Evolutionary conservation across 2,113 vertebrate genomes (phyloP).

Genomic region (Brachyhypopomus gauderio): DNA sequence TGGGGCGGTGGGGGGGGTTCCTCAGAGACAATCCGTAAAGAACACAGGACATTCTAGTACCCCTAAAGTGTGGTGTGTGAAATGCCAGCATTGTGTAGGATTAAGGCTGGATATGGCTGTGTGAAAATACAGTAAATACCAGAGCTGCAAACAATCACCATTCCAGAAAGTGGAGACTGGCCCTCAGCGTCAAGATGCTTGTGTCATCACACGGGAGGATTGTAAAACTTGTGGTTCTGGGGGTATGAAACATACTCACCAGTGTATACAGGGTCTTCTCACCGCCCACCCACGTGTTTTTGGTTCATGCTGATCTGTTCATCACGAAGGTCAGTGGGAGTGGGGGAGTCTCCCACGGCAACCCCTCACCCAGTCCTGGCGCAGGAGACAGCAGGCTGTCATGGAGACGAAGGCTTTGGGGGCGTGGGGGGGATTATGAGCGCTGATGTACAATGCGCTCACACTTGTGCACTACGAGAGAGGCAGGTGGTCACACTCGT

Average conservation of each 20-base stretch:
- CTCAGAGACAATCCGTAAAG: slow-evolving; percentile 23
- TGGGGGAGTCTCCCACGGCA: background rate
- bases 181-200: background rate
- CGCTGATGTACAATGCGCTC: background rate
- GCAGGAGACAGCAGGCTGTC: background rate
- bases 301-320: too few species aligned
- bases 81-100: slow-evolving; percentile 44
- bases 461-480: too few species aligned
- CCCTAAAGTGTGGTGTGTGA: slow-evolving; percentile 20
- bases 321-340: background rate
- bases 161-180: background rate
- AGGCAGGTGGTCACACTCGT: background rate
- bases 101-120: slow-evolving; percentile 11
- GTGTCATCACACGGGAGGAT: too few species aligned
- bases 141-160: slow-evolving; percentile 20
- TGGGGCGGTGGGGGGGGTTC: background rate
- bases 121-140: slow-evolving; percentile 45
- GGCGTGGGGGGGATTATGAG: background rate
- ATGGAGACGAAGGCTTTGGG: background rate
- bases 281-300: too few species aligned
- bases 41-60: slow-evolving; percentile 40
- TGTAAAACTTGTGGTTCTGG: too few species aligned
- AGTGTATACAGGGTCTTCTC: too few species aligned
- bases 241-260: too few species aligned
- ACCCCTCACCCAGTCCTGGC: background rate